These are phyloP conservation scores for Thyatira batis DNA, from an alignment of 2,888 invertebrate species.

Conservation along the genomic window DNA sequence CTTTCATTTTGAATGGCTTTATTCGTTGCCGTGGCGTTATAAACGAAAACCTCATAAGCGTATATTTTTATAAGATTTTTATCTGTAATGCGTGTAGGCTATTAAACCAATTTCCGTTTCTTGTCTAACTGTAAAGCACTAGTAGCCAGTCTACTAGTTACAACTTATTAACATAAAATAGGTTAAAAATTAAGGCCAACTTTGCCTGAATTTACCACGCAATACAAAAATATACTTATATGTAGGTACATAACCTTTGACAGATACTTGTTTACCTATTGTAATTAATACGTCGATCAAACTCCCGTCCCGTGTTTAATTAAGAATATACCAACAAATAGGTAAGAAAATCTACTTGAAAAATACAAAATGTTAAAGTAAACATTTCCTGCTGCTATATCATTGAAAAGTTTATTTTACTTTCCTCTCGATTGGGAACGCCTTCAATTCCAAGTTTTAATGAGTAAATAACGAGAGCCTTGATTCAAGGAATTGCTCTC, in stretches of 20 bases:
- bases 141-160: too few relatives aligned
- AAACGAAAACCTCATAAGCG: neutral
- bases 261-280: too few relatives aligned
- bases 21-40: neutral
- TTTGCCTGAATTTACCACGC: too few relatives aligned
- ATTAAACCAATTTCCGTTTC: neutral
- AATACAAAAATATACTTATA: too few relatives aligned
- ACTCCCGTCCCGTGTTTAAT: too few relatives aligned
- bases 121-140: too few relatives aligned
- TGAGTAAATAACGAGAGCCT: constrained; percentile 74
- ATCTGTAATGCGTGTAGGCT: neutral
- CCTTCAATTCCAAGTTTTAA: constrained; percentile 73
- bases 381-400: constrained; percentile 43
- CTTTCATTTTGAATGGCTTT: constrained; percentile 2
- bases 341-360: constrained; percentile 12
- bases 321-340: neutral
- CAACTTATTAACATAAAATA: too few relatives aligned
- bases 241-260: too few relatives aligned
- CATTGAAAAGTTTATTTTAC: constrained; percentile 63
- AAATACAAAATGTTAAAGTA: constrained; percentile 35
- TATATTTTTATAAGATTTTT: neutral
- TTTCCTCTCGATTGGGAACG: constrained; percentile 52
- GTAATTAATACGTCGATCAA: too few relatives aligned
- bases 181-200: too few relatives aligned
- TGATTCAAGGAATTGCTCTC: constrained; percentile 59